These are phyloP conservation scores for Poeciliopsis turneri DNA, from an alignment of 2,797 vertebrate genomes.

Conservation along the genomic window DNA sequence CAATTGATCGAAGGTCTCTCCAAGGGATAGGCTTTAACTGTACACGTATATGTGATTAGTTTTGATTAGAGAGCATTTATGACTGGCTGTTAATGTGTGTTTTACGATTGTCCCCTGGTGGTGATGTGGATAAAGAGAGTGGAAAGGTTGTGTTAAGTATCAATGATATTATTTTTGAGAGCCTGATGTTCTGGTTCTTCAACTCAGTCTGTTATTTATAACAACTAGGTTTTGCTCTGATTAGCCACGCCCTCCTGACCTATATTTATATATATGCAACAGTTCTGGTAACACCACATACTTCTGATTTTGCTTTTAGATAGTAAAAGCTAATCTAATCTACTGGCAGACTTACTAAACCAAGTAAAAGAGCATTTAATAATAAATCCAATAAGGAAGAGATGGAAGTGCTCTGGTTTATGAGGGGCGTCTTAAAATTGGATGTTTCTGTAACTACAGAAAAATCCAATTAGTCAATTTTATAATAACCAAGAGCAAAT, in stretches of 20 bases:
- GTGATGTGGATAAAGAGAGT: slow-evolving; percentile 33
- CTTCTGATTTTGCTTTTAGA: neutral
- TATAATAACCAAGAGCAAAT: neutral
- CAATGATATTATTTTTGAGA: slow-evolving; percentile 37
- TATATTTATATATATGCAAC: slow-evolving; percentile 21
- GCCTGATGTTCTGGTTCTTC: slow-evolving; percentile 55
- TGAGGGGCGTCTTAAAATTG: neutral
- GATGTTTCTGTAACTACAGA: neutral
- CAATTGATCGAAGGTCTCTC: slow-evolving; percentile 6
- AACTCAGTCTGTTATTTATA: slow-evolving; percentile 65
- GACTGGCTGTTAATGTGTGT: slow-evolving; percentile 15
- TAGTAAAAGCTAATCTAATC: neutral
- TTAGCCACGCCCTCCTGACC: slow-evolving; percentile 41
- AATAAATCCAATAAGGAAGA: neutral
- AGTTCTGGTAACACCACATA: neutral
- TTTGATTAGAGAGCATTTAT: slow-evolving; percentile 43
- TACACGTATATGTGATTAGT: slow-evolving; percentile 38
- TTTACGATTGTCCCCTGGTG: slow-evolving; percentile 32
- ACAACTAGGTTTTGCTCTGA: slow-evolving; percentile 58
- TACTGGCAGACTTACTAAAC: neutral
- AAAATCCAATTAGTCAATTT: neutral
- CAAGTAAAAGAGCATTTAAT: neutral
- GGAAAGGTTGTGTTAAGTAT: slow-evolving; percentile 27
- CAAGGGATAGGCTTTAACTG: slow-evolving; percentile 36
- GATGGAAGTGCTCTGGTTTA: neutral